Conservation (phyloP, 1,140 invertebrate genomes). For the Brachionus rubens region DNA sequence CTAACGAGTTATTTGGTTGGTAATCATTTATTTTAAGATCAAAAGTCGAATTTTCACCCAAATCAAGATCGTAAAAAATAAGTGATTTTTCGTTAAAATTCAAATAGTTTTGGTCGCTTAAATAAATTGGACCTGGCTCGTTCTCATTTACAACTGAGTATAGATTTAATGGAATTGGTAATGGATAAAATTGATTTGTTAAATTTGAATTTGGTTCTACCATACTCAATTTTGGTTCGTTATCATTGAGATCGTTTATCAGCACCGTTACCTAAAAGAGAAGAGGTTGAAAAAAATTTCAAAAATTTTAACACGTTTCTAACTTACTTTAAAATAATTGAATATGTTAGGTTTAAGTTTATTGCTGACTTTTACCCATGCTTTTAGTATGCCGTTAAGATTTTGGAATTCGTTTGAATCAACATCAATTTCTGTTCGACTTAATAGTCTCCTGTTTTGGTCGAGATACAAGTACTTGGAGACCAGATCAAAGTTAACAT, state of each 20-base stretch:
- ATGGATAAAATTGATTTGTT: background rate
- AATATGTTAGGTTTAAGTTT: background rate
- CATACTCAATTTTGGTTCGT: conserved; percentile 2
- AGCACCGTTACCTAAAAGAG: background rate
- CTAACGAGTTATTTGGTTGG: conserved; percentile 3
- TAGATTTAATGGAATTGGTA: background rate
- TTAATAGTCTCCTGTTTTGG: background rate
- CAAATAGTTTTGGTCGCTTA: too few relatives aligned
- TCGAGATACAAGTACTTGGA: background rate
- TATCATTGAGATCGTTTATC: conserved; percentile 16
- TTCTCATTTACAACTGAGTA: background rate
- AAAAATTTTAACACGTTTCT: background rate
- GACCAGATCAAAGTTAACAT: background rate
- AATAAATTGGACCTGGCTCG: background rate
- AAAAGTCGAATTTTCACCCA: background rate
- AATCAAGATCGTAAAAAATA: background rate
- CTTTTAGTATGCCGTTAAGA: background rate
- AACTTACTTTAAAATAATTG: conserved; percentile 17
- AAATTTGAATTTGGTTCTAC: background rate
- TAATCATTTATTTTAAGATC: background rate
- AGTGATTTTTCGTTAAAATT: background rate
- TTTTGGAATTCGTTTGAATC: background rate
- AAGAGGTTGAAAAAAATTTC: background rate
- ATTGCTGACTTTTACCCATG: conserved; percentile 3
- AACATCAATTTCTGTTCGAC: background rate